These are phyloP conservation scores for Arothron firmamentum DNA, from an alignment of 2,113 vertebrate genomes.

Conservation along the genomic window DNA sequence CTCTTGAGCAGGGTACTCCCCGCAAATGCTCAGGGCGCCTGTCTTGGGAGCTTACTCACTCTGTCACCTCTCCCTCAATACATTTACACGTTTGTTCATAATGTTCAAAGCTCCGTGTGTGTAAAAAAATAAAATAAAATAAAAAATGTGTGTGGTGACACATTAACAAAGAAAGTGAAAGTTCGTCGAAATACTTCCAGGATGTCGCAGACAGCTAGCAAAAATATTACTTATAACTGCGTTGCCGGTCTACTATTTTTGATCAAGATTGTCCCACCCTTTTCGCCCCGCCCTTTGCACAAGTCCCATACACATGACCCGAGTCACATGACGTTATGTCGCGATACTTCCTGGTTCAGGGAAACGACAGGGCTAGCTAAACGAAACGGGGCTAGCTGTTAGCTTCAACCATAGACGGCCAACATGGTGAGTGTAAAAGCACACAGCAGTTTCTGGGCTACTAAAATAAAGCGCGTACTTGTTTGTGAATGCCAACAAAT, in stretches of 20 bases:
- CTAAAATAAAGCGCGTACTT: neutral
- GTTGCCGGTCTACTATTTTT: neutral
- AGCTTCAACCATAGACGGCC: slow-evolving; percentile 65
- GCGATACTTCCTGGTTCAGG: slow-evolving; percentile 41
- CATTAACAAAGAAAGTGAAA: too few species aligned
- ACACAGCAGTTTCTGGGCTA: neutral
- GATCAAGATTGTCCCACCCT: neutral
- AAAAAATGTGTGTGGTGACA: too few species aligned
- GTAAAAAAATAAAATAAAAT: too few species aligned
- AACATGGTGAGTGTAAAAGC: slow-evolving; percentile 65
- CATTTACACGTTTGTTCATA: too few species aligned
- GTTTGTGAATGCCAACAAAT: neutral
- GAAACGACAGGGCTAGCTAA: slow-evolving; percentile 21
- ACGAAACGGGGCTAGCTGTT: slow-evolving; percentile 57
- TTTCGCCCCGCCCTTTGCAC: neutral
- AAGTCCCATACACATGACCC: slow-evolving; percentile 33
- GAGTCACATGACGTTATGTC: slow-evolving; percentile 57
- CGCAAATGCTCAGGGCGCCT: too few species aligned
- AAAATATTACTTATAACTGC: too few species aligned
- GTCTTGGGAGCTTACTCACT: too few species aligned
- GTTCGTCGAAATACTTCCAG: too few species aligned
- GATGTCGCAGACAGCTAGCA: too few species aligned
- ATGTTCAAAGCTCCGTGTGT: too few species aligned
- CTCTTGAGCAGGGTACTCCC: too few species aligned
- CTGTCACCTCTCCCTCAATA: too few species aligned